These are phyloP conservation scores for Syrrhaptes paradoxus DNA, from an alignment of 2,113 vertebrate genomes.

Conservation along the genomic window DNA sequence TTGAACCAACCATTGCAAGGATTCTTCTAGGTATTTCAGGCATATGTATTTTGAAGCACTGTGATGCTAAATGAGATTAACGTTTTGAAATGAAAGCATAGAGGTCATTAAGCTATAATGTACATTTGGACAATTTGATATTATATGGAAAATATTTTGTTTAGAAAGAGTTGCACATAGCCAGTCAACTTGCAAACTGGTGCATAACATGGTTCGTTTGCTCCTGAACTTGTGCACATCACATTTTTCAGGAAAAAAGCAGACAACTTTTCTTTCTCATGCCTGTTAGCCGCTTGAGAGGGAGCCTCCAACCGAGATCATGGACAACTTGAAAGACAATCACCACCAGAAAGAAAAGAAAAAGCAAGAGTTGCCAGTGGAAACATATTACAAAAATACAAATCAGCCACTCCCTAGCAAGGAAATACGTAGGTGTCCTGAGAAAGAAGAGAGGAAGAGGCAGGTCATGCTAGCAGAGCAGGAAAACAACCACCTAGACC, in stretches of 20 bases:
- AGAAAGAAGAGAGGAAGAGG: background rate
- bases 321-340: background rate
- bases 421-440: background rate
- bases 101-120: background rate
- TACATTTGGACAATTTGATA: background rate
- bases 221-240: background rate
- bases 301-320: background rate
- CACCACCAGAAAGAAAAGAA: background rate
- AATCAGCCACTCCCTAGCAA: background rate
- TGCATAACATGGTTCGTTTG: fast-evolving
- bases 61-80: background rate
- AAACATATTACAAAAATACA: background rate
- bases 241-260: background rate
- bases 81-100: background rate
- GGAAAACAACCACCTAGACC: background rate
- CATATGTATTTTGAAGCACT: background rate
- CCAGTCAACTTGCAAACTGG: background rate
- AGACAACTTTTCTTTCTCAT: background rate
- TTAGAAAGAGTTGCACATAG: background rate
- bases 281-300: background rate
- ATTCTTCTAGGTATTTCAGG: background rate
- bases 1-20: background rate
- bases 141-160: background rate
- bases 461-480: background rate
- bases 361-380: background rate